Conservation (phyloP, 2,113 vertebrate genomes). For the Bos javanicus region DNA sequence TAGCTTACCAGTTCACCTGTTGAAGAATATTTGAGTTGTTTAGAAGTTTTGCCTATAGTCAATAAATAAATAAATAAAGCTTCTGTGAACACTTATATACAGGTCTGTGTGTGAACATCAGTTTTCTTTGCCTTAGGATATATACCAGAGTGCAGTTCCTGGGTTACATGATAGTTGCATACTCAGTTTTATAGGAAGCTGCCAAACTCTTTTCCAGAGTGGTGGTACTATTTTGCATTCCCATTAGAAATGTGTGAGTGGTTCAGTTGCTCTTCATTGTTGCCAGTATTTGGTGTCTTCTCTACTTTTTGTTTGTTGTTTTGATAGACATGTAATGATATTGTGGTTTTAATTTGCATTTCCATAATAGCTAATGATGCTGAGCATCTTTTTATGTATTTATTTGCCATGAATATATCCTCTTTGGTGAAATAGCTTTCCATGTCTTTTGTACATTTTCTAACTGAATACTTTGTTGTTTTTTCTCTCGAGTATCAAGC, state of each 20-base stretch:
- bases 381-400: background rate
- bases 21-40: background rate
- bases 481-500: background rate
- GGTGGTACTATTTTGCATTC: background rate
- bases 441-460: background rate
- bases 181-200: background rate
- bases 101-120: background rate
- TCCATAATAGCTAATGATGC: background rate
- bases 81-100: background rate
- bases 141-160: background rate
- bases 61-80: background rate
- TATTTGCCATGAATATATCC: background rate
- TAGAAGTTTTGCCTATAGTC: background rate
- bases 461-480: background rate
- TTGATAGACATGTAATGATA: background rate
- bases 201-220: background rate
- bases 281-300: background rate
- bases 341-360: background rate
- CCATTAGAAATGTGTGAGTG: background rate
- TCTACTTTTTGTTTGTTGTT: background rate
- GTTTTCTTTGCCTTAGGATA: background rate
- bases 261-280: background rate
- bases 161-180: background rate
- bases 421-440: background rate
- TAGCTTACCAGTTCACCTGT: background rate